Evolutionary conservation across 53 echinoderm and acorn worm species (phyloP).

Genomic region (Henricia sp.): DNA sequence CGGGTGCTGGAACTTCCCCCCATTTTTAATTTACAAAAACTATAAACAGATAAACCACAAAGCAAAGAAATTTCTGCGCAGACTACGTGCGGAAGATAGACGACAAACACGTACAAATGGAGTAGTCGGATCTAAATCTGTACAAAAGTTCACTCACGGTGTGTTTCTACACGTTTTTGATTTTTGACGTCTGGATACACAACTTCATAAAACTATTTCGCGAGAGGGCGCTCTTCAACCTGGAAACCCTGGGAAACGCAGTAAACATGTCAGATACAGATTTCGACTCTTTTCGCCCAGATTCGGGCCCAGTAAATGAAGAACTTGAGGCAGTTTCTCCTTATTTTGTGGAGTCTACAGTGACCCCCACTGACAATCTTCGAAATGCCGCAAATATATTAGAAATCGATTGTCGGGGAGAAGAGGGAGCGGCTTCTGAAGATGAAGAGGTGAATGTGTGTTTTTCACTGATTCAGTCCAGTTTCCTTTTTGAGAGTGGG

Average conservation of each 20-base stretch:
- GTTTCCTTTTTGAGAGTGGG: background rate
- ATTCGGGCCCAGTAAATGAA: conserved; percentile 59
- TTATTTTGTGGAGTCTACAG: conserved; percentile 25
- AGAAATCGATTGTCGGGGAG: conserved; percentile 28
- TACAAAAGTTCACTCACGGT: background rate
- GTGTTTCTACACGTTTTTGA: background rate
- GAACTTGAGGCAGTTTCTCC: conserved; percentile 18
- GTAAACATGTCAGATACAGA: conserved; percentile 43
- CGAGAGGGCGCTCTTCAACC: conserved; percentile 21
- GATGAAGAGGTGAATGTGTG: conserved; percentile 21
- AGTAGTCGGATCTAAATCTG: background rate
- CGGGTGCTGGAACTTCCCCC: conserved; percentile 66
- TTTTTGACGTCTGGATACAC: conserved; percentile 8
- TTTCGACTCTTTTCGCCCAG: conserved; percentile 44
- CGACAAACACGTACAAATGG: background rate
- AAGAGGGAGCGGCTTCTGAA: conserved; percentile 18
- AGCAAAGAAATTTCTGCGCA: conserved; percentile 19
- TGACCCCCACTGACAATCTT: conserved; percentile 24
- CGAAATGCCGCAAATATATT: conserved; percentile 3
- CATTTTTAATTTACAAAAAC: conserved; percentile 23
- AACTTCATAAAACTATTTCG: background rate
- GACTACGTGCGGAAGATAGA: background rate
- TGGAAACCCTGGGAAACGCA: conserved; percentile 60
- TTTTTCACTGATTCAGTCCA: background rate
- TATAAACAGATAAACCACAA: too few relatives aligned